Evolutionary conservation across 1,140 invertebrate genomes (phyloP), one percentile per base, ranked within the genome.

Genomic region (Vanessa atalanta): DNA sequence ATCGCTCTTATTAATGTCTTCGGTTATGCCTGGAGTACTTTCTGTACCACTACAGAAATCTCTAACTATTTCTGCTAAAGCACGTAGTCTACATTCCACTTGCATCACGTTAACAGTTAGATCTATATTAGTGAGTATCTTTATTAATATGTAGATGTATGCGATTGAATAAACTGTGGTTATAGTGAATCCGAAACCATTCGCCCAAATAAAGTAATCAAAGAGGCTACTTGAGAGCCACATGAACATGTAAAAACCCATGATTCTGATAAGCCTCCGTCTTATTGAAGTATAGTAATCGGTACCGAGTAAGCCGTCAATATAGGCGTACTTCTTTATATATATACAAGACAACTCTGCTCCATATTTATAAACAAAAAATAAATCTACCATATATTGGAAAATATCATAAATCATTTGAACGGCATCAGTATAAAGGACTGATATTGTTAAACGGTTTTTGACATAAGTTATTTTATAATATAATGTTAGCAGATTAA

Each of bases 351-450:
- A 74, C 14, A 61, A 23, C 16, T 77, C 51, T 63, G 31, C 20
- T 47, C 88, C 84, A 70, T 85, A 86, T 72, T 85, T 83, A 20
- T 78, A 80, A 3, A 89, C 81, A 43, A 79, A 86, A 69, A 65
- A 82, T 53, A 90, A 70, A 77, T 90, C 88, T 6, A 88, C 75
- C 3, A 79, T n/a, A 55, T 88, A 89, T 73, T 88, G 87, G 26
- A 70, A 80, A 50, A 76, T 76, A 77, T 90, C 86, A 67, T 81
- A 86, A 51, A 83, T 50, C 75, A 85, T 81, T 80, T 90, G 87
- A 16, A 86, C 65, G 0, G 55, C 64, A 67, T 89, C 88, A 4
- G 86, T 84, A 23, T 84, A 75, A 75, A 76, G 87, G 37, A 88
- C 83, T n/a, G 87, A 88, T 0, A 61, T 16, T 9, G 73, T 65